These are phyloP conservation scores for Pelagia noctiluca DNA, from an alignment of 30 jellyfish, hydroid and myxozoan genomes.

Conservation along the genomic window DNA sequence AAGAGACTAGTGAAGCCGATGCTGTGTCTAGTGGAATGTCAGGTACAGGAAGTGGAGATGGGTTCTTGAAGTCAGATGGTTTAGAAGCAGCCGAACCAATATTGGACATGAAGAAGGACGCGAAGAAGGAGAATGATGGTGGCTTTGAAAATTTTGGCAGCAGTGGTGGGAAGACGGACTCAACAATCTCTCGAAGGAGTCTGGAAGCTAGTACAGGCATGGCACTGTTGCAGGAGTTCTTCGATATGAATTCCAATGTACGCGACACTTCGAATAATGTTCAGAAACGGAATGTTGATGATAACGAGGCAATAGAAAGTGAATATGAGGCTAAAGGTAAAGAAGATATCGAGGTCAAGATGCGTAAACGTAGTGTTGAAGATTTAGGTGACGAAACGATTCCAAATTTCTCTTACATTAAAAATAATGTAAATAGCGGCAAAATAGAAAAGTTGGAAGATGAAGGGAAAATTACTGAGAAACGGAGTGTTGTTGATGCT, in stretches of 20 bases:
- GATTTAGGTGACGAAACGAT: conserved; percentile 69
- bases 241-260: conserved; percentile 8
- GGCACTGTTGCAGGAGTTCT: neutral
- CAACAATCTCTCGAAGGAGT: neutral
- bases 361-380: conserved; percentile 45
- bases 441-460: conserved; percentile 19
- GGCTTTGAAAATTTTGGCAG: neutral
- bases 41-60: neutral
- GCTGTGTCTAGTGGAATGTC: neutral
- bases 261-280: neutral
- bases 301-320: conserved; percentile 3
- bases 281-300: conserved; percentile 15
- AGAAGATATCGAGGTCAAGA: conserved; percentile 26
- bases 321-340: conserved; percentile 18
- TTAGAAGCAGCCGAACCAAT: neutral
- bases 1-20: neutral
- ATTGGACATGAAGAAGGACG: neutral
- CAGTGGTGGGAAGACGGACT: neutral
- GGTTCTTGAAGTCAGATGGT: neutral
- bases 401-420: conserved; percentile 35
- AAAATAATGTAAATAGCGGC: neutral
- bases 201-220: neutral
- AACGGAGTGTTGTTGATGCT: conserved; percentile 53
- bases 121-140: neutral
- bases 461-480: conserved; percentile 10